Evolutionary conservation across 2,888 invertebrate genomes (phyloP).

Genomic region (Schrankia costaestrigalis): DNA sequence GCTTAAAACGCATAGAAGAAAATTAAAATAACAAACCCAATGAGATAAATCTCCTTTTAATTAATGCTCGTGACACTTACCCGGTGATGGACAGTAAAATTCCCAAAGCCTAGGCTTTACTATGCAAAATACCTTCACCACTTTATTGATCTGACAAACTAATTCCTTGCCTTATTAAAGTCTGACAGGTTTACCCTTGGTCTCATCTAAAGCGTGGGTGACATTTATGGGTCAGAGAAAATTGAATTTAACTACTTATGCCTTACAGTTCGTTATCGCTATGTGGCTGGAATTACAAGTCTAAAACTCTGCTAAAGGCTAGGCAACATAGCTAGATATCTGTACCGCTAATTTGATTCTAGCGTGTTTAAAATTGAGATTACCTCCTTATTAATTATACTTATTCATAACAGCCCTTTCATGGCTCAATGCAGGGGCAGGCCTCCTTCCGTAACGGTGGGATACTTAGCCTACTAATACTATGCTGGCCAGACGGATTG

Average conservation of each 20-base stretch:
- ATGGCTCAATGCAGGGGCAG: too few relatives aligned
- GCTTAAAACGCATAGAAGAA: conserved; percentile 19
- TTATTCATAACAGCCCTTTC: too few relatives aligned
- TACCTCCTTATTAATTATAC: too few relatives aligned
- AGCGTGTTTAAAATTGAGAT: too few relatives aligned
- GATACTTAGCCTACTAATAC: too few relatives aligned
- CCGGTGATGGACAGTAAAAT: conserved; percentile 37
- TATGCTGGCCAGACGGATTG: too few relatives aligned
- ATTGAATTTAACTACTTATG: too few relatives aligned
- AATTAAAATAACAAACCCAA: conserved; percentile 37
- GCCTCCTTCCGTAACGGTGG: too few relatives aligned
- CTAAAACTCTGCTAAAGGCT: too few relatives aligned
- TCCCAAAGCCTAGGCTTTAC: conserved; percentile 43
- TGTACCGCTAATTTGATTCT: too few relatives aligned
- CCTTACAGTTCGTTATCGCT: too few relatives aligned
- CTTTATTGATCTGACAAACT: conserved; percentile 33
- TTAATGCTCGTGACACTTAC: conserved; percentile 41
- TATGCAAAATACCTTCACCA: conserved; percentile 49
- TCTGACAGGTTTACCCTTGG: conserved; percentile 10
- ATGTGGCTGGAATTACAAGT: too few relatives aligned
- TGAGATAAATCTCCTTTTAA: conserved; percentile 58
- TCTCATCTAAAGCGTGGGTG: neutral
- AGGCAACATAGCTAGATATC: neutral
- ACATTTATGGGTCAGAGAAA: neutral
- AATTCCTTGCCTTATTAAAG: conserved; percentile 29